Evolutionary conservation across 2,888 invertebrate genomes (phyloP).

Genomic region (Spatulosminthurus flaviceps): DNA sequence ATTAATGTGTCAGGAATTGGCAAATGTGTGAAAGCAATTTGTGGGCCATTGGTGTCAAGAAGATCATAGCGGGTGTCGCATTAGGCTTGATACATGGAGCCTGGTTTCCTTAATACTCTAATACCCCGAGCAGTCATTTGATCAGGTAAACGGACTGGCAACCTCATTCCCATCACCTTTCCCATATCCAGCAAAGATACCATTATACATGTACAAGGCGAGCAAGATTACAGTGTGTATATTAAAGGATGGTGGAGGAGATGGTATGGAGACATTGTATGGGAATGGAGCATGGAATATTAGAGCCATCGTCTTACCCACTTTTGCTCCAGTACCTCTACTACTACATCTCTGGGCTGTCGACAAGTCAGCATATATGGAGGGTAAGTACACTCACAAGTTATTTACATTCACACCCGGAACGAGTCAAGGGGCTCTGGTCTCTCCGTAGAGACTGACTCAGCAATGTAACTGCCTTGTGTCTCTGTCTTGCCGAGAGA

Average conservation of each 20-base stretch:
- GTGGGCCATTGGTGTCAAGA: conserved; percentile 54
- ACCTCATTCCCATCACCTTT: conserved; percentile 30
- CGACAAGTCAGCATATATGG: neutral
- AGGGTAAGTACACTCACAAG: neutral
- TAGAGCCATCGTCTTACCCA: neutral
- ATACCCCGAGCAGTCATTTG: conserved; percentile 50
- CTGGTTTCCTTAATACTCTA: conserved; percentile 37
- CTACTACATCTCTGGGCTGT: neutral
- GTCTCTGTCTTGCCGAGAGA: neutral
- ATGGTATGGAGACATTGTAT: too few relatives aligned
- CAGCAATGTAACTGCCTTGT: neutral
- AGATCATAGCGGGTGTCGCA: conserved; percentile 56
- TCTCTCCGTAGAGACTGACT: neutral
- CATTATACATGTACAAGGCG: neutral
- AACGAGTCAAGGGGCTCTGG: neutral
- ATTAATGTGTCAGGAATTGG: conserved; percentile 57
- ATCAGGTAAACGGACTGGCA: conserved; percentile 50
- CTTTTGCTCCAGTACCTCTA: neutral
- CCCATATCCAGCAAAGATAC: neutral
- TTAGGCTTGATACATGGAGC: conserved; percentile 53
- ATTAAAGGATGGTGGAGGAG: too few relatives aligned
- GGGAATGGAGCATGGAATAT: neutral
- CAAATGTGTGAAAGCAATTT: conserved; percentile 56
- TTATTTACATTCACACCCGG: conserved; percentile 10
- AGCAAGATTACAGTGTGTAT: too few relatives aligned